These are phyloP conservation scores for Valencia hispanica DNA, from an alignment of 2,797 vertebrate species.

Conservation along the genomic window DNA sequence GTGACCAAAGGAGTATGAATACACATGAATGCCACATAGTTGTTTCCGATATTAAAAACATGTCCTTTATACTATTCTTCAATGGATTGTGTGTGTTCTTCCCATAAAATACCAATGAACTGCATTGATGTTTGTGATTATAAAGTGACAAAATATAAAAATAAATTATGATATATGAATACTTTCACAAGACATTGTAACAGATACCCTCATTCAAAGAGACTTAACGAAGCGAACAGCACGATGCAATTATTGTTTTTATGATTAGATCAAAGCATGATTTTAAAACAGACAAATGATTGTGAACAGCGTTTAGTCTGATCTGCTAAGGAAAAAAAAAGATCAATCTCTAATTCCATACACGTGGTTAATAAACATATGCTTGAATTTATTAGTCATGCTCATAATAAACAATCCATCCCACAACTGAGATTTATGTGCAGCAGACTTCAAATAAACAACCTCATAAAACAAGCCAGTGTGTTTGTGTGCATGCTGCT, in stretches of 20 bases:
- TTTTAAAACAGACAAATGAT: neutral
- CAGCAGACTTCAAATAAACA: neutral
- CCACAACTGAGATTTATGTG: neutral
- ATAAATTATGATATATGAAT: neutral
- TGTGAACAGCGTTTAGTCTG: neutral
- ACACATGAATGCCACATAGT: too few species aligned
- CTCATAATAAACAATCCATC: conserved; percentile 7
- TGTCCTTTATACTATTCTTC: too few species aligned
- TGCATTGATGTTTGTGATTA: neutral
- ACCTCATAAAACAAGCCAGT: neutral
- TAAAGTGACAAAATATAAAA: neutral
- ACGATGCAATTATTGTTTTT: neutral
- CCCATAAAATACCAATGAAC: neutral
- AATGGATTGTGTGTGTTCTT: neutral
- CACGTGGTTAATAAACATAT: neutral
- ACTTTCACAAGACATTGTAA: neutral
- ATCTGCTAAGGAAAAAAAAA: neutral
- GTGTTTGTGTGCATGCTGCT: neutral
- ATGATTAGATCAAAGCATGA: neutral
- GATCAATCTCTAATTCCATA: neutral
- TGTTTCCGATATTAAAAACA: too few species aligned
- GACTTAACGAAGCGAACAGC: neutral
- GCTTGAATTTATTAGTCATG: conserved; percentile 5
- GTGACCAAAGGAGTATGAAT: too few species aligned
- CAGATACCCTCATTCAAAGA: neutral